Conservation (phyloP, 2,113 vertebrate species). For the Tinamus guttatus region DNA sequence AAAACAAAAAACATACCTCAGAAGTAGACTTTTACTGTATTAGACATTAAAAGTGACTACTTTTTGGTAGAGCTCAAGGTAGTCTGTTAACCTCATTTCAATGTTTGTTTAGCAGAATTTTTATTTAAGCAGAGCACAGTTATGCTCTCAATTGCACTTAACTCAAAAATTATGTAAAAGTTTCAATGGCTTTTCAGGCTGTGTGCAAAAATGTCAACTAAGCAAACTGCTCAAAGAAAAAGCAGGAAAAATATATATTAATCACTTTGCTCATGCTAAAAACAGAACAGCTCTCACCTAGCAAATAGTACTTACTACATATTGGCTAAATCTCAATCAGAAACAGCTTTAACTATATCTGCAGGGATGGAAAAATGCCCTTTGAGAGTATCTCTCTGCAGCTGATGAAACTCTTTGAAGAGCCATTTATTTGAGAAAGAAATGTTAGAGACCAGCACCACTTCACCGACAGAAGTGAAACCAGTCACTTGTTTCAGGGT, state of each 20-base stretch:
- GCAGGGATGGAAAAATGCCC: not conserved
- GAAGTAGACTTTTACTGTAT: not conserved
- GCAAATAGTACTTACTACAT: not conserved
- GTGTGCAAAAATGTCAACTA: not conserved
- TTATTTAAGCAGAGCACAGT: not conserved
- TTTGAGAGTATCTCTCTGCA: not conserved
- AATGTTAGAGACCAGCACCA: no score
- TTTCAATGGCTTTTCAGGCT: not conserved
- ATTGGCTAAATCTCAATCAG: not conserved
- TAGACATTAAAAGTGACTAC: not conserved
- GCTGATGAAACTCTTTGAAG: not conserved
- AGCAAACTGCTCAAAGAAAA: not conserved
- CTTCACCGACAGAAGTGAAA: not conserved
- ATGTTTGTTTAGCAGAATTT: not conserved
- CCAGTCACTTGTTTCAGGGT: not conserved
- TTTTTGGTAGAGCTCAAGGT: not conserved
- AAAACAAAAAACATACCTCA: not conserved
- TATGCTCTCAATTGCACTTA: not conserved
- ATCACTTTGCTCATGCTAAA: not conserved
- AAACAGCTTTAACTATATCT: not conserved
- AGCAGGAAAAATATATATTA: not conserved
- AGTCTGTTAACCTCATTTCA: not conserved
- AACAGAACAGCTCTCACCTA: not conserved
- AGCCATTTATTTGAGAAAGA: not conserved
- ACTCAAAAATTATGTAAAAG: not conserved